Evolutionary conservation across 2,797 vertebrate species (phyloP), one percentile per base, ranked within the genome.

Genomic region (Coracias cyanogaster): DNA sequence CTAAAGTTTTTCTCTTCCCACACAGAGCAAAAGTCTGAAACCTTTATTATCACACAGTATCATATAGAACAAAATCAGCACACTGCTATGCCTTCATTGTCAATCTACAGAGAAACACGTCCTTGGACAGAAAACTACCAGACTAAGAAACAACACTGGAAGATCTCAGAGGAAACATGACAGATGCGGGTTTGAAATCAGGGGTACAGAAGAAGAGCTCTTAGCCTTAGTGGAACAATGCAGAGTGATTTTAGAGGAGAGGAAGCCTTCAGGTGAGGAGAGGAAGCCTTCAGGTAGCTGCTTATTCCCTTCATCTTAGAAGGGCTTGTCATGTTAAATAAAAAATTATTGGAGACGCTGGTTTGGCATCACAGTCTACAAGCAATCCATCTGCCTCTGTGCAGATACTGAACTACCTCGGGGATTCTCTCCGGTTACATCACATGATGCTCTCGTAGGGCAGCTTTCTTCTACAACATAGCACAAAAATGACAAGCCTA

Each of bases 341-440:
- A 88, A 57, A 89, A 73, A 55, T 61, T 89, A 79, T 21, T 70
- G 35, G 70, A 93, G 88, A 41, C 31, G 10, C 54, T 26, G 39
- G 39, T 96, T 95, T 86, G 91, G 66, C 73, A 90, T 72, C 87
- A 76, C 61, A 88, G 39, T 29, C 20, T 86, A 62, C 73, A 88
- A 37, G 58, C 70, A 90, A 79, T 72, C 70, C 60, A 84, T 79
- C 82, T 86, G 88, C 83, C 78, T 92, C 76, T 86, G 81, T 82
- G 85, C 73, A 94, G 91, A 90, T 60, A 94, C 0, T 82, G 70
- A 91, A 76, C 77, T 57, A 60, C 70, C 66, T 16, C 37, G 87
- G 66, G 85, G 73, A 90, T 95, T 93, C 74, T 76, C 70, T 82
- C 83, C 60, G 77, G 85, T 83, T 69, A 91, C 65, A 35, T 10